Conservation (phyloP, 2,888 invertebrate genomes). For the Cantharis nigra region DNA sequence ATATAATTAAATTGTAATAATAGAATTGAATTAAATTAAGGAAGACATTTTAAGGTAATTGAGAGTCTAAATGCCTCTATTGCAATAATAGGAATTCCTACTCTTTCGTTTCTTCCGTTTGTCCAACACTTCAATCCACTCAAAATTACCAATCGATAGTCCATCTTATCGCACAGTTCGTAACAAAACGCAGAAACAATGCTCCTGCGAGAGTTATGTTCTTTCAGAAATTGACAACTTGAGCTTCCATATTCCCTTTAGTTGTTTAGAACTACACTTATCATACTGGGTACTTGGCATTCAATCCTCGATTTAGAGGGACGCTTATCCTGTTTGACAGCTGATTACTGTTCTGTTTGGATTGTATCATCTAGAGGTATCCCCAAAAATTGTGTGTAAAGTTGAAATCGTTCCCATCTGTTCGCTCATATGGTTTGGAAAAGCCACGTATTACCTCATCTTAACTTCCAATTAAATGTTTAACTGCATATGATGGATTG, state of each 20-base stretch:
- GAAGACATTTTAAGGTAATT: background rate
- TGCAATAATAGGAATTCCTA: background rate
- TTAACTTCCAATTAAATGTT: background rate
- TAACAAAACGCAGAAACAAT: background rate
- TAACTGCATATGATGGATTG: background rate
- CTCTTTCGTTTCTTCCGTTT: background rate
- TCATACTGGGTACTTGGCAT: background rate
- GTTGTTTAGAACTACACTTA: background rate
- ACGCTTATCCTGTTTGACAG: background rate
- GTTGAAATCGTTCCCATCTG: background rate
- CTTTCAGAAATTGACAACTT: background rate
- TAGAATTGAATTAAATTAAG: background rate
- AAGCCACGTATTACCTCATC: background rate
- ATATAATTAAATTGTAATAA: background rate
- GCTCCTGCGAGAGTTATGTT: background rate
- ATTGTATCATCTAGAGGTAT: background rate
- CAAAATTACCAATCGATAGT: background rate
- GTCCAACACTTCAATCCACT: background rate
- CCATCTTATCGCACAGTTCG: background rate
- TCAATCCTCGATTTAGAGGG: background rate
- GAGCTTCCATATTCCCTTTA: background rate
- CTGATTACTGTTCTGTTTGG: background rate
- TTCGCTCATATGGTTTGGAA: background rate
- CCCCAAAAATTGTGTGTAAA: background rate
- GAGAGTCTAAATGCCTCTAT: background rate